Evolutionary conservation across 2,797 vertebrate genomes (phyloP).

Genomic region (Sparidentex hasta): DNA sequence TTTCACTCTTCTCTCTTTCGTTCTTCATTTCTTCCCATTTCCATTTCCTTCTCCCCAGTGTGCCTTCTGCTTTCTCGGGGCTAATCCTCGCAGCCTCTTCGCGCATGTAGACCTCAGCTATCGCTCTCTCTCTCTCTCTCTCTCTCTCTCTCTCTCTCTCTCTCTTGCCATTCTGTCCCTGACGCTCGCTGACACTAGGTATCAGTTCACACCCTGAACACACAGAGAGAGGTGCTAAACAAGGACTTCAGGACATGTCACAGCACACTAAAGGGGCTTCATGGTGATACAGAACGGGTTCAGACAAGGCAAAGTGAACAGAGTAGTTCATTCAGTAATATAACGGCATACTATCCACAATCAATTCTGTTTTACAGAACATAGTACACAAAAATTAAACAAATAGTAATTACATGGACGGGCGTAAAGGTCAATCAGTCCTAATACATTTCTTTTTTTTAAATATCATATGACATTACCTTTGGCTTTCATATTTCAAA

Average conservation of each 20-base stretch:
- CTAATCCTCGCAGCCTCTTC: constrained; percentile 59
- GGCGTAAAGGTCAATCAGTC: background rate
- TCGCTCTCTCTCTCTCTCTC: constrained; percentile 39
- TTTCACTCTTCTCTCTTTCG: constrained; percentile 39
- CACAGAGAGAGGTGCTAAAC: constrained; percentile 93
- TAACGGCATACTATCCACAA: background rate
- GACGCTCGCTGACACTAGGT: constrained; percentile 90
- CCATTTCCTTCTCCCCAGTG: constrained; percentile 76
- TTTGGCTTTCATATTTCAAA: constrained; percentile 24
- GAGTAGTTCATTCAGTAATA: constrained; percentile 21
- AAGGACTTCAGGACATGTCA: constrained; percentile 94
- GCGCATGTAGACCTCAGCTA: constrained; percentile 61
- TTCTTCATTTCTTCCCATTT: constrained; percentile 58
- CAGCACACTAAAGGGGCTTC: constrained; percentile 90
- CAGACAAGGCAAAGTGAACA: constrained; percentile 81
- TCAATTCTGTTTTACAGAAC: constrained; percentile 20
- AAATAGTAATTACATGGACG: background rate
- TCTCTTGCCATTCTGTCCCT: constrained; percentile 78
- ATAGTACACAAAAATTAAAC: background rate
- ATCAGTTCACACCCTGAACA: constrained; percentile 94
- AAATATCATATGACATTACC: no score
- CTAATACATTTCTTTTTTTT: constrained; percentile 5
- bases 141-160: constrained; percentile 28
- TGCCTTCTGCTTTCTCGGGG: constrained; percentile 54
- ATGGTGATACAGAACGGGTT: constrained; percentile 83